Evolutionary conservation across 2,888 invertebrate species (phyloP).

Genomic region (Melieria picta): DNA sequence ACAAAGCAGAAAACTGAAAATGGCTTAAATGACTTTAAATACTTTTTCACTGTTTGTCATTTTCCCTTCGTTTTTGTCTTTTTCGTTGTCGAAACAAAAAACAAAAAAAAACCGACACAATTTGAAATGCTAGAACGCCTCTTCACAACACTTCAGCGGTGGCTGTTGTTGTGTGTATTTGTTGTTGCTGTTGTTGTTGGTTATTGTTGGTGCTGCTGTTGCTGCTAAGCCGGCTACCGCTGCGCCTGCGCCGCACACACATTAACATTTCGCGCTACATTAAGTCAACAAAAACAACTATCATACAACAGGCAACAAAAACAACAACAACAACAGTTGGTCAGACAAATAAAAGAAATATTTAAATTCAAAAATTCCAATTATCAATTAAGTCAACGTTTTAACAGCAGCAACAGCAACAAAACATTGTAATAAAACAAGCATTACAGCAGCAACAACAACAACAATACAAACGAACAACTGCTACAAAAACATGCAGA

Average conservation of each 20-base stretch:
- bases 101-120: slow-evolving; percentile 36
- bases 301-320: slow-evolving; percentile 10
- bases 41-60: slow-evolving; percentile 22
- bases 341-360: slow-evolving; percentile 25
- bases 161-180: not conserved
- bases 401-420: slow-evolving; percentile 24
- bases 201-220: slow-evolving; percentile 12
- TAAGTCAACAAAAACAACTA: slow-evolving; percentile 37
- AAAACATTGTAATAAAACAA: slow-evolving; percentile 1
- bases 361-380: slow-evolving; percentile 42
- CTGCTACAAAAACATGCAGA: slow-evolving; percentile 18
- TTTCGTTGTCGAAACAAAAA: slow-evolving; percentile 11
- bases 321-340: slow-evolving; percentile 25
- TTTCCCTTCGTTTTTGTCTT: slow-evolving; percentile 26
- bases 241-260: slow-evolving; percentile 29
- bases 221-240: slow-evolving; percentile 2
- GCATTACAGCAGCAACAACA: slow-evolving; percentile 2
- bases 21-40: slow-evolving; percentile 43
- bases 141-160: slow-evolving; percentile 55
- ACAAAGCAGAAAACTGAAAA: slow-evolving; percentile 20
- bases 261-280: slow-evolving; percentile 29
- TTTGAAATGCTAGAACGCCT: slow-evolving; percentile 63
- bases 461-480: slow-evolving; percentile 10
- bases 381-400: slow-evolving; percentile 59
- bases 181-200: slow-evolving; percentile 24